phyloP scores from a whole-genome alignment of 2,113 vertebrate genomes.

The Pandion haliaetus region DNA sequence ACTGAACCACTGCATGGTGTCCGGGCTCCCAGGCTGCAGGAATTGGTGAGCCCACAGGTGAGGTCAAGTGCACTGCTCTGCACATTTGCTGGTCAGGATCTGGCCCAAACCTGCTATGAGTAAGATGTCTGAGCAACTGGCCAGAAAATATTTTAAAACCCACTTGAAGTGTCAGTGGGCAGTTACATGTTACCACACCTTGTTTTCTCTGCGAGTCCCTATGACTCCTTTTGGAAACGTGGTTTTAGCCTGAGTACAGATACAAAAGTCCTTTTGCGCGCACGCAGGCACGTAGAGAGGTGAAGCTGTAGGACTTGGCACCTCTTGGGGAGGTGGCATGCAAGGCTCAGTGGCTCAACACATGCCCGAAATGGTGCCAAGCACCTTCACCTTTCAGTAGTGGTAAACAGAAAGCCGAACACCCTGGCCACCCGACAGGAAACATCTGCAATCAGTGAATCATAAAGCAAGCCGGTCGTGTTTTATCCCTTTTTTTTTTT shows the following conservation, averaged over 20 bases:
- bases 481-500: constrained; percentile 17
- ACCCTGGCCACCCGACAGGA: constrained; percentile 3
- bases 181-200: neutral
- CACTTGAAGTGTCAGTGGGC: neutral
- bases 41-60: neutral
- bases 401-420: neutral
- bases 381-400: neutral
- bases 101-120: neutral
- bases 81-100: neutral
- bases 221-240: neutral
- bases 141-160: neutral
- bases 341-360: neutral
- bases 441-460: constrained; percentile 61
- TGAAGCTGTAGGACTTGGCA: neutral
- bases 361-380: neutral
- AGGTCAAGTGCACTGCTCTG: neutral
- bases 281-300: neutral
- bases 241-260: neutral
- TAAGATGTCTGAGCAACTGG: neutral
- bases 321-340: neutral
- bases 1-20: neutral
- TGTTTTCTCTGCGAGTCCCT: neutral
- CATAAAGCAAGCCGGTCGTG: constrained; percentile 35
- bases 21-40: neutral
- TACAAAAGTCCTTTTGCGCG: neutral